Percentiles rank a stretch among this genome's conserved stretches.
Conservation (phyloP, 2,113 vertebrate genomes). For the Dicrurus megarhynchus region DNA sequence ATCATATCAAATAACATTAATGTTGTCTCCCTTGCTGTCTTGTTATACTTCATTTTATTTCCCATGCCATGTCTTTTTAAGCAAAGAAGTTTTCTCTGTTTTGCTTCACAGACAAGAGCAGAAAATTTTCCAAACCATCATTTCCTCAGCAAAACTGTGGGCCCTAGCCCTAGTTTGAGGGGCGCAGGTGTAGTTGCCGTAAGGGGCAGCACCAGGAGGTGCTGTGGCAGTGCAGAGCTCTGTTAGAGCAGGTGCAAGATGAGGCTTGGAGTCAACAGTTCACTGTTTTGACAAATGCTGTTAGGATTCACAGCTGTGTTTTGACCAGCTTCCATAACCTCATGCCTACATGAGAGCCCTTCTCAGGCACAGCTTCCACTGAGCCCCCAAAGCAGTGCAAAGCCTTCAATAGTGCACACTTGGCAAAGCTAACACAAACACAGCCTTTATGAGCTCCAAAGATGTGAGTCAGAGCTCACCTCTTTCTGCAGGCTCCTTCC, state of each 20-base stretch:
- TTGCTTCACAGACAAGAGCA: background rate
- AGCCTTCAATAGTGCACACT: background rate
- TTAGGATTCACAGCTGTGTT: background rate
- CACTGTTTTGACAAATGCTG: background rate
- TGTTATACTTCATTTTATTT: background rate
- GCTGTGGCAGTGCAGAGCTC: background rate
- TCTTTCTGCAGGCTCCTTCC: background rate
- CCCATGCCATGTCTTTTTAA: background rate
- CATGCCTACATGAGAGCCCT: background rate
- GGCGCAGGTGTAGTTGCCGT: background rate
- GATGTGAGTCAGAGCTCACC: background rate
- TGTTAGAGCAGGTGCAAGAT: background rate
- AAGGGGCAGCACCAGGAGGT: background rate
- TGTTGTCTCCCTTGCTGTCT: background rate
- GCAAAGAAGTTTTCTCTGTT: background rate
- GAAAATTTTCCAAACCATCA: background rate
- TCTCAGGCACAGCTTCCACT: background rate
- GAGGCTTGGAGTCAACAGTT: background rate
- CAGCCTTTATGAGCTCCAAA: background rate
- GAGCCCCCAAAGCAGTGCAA: background rate
- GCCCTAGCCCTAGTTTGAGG: background rate
- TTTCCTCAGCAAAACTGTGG: background rate
- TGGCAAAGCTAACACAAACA: background rate
- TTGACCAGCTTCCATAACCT: constrained; percentile 5
- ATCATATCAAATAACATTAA: background rate